Evolutionary conservation across 1,140 invertebrate genomes (phyloP).

Genomic region (Trichonephila clavata): DNA sequence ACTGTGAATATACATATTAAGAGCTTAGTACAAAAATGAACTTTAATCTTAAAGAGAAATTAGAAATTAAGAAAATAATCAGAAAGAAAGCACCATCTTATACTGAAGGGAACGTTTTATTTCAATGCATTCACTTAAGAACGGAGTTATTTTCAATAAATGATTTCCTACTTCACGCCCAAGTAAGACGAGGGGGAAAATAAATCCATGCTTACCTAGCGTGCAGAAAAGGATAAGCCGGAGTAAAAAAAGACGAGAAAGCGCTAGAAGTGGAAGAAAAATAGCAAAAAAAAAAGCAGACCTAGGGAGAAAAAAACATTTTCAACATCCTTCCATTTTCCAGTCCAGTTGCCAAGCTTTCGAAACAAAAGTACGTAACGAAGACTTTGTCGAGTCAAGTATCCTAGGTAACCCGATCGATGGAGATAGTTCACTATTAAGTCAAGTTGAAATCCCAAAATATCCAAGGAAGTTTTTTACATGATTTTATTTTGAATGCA

Average conservation of each 20-base stretch:
- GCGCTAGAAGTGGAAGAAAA: background rate
- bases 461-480: background rate
- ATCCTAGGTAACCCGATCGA: conserved; percentile 43
- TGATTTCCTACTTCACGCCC: background rate
- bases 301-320: background rate
- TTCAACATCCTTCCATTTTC: conserved; percentile 50
- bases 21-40: no score
- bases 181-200: background rate
- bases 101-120: no score
- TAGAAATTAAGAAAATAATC: no score
- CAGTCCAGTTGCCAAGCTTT: conserved; percentile 28
- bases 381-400: conserved; percentile 37
- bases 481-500: conserved; percentile 17
- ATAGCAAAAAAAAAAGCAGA: background rate
- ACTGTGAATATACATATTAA: no score
- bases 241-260: background rate
- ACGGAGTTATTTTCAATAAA: background rate
- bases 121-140: background rate
- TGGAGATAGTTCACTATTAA: background rate
- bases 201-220: conserved; percentile 12
- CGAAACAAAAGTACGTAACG: conserved; percentile 45
- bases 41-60: no score
- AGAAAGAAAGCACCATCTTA: no score
- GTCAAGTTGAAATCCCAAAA: background rate
- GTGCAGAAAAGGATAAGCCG: background rate